phyloP scores from a whole-genome alignment of 1,140 invertebrate species.

The Leucophenga varia region DNA sequence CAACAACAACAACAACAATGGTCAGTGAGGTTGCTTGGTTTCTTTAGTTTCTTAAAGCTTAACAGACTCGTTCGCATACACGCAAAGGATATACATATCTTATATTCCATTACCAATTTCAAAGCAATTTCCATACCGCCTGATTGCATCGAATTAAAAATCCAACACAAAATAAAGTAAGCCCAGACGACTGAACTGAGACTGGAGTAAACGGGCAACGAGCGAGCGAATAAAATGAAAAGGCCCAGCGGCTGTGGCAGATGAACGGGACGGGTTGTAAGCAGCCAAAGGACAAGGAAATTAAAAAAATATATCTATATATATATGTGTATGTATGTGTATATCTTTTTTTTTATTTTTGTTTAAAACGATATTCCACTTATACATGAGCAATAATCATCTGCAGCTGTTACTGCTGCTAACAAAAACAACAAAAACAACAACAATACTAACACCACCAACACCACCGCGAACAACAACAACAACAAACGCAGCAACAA shows the following conservation, averaged over 20 bases:
- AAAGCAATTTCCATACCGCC: slow-evolving; percentile 37
- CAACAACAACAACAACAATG: slow-evolving; percentile 9
- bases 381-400: slow-evolving; percentile 22
- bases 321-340: background rate
- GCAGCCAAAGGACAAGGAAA: no score
- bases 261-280: no score
- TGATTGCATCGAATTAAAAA: slow-evolving; percentile 38
- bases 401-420: slow-evolving; percentile 24
- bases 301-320: slow-evolving; percentile 1
- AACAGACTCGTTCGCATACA: slow-evolving; percentile 1
- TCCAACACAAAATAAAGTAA: slow-evolving; percentile 6
- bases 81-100: slow-evolving; percentile 19
- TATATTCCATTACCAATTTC: slow-evolving; percentile 36
- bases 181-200: no score
- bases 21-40: slow-evolving; percentile 1
- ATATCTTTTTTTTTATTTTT: no score
- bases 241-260: no score
- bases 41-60: no score
- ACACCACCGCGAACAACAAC: slow-evolving; percentile 7
- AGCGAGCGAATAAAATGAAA: background rate
- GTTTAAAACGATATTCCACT: no score
- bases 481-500: background rate
- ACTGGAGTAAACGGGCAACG: background rate
- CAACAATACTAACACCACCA: slow-evolving; percentile 4
- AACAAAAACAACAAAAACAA: background rate